Conservation (phyloP, 2,113 vertebrate species). For the Chloropsis hardwickii region DNA sequence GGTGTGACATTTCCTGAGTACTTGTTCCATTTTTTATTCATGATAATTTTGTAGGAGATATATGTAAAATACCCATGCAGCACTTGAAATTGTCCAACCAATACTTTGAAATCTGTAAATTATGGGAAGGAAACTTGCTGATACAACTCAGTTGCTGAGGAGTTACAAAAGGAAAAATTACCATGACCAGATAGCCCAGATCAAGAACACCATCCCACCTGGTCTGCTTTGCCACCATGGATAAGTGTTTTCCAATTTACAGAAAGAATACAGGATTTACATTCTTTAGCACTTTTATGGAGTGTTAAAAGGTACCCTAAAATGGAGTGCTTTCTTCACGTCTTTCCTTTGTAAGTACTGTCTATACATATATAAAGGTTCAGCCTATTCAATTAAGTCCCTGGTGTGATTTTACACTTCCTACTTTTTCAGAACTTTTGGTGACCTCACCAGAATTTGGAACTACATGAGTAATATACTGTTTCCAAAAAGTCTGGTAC, state of each 20-base stretch:
- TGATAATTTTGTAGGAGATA: neutral
- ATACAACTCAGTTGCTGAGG: neutral
- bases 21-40: neutral
- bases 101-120: neutral
- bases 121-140: neutral
- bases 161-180: neutral
- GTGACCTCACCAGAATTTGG: neutral
- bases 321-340: neutral
- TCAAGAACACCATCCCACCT: neutral
- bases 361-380: neutral
- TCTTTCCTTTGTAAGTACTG: neutral
- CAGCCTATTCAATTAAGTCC: neutral
- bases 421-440: neutral
- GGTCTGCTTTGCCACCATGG: neutral
- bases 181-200: neutral
- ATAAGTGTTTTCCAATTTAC: neutral
- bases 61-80: neutral
- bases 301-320: neutral
- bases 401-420: neutral
- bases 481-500: neutral
- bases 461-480: neutral
- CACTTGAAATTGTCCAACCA: neutral
- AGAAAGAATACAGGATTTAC: neutral
- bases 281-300: neutral
- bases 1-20: neutral